Evolutionary conservation across 2,113 vertebrate genomes (phyloP).

Genomic region (Cyprinus carpio): DNA sequence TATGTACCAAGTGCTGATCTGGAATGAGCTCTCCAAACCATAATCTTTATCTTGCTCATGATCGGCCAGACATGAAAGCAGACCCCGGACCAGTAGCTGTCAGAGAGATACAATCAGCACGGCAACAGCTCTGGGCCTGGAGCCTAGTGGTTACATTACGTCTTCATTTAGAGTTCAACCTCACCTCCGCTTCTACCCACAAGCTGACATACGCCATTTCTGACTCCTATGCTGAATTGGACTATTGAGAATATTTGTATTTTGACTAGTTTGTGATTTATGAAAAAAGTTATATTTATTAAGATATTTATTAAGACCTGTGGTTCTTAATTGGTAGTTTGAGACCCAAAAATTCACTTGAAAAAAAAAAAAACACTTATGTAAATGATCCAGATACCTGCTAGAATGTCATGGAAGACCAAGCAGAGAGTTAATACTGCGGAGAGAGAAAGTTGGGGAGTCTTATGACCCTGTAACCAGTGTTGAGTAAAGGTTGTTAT

Average conservation of each 20-base stretch:
- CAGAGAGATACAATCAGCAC: conserved; percentile 17
- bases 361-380: no score
- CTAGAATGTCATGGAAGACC: not conserved
- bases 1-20: conserved; percentile 7
- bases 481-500: conserved; percentile 7
- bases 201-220: not conserved
- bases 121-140: conserved; percentile 7
- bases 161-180: conserved; percentile 13
- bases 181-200: not conserved
- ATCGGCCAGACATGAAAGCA: conserved; percentile 33
- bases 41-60: conserved; percentile 7
- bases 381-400: not conserved
- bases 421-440: not conserved
- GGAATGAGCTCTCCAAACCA: not conserved
- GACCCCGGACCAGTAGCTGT: not conserved
- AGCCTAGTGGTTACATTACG: conserved; percentile 26
- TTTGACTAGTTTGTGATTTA: not conserved
- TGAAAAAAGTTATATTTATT: not conserved
- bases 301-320: not conserved
- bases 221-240: not conserved
- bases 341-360: not conserved
- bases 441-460: not conserved
- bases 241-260: not conserved
- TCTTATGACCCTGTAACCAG: not conserved
- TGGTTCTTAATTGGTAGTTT: not conserved